Conservation (phyloP, 1,140 invertebrate species). For the Atta cephalotes region DNA sequence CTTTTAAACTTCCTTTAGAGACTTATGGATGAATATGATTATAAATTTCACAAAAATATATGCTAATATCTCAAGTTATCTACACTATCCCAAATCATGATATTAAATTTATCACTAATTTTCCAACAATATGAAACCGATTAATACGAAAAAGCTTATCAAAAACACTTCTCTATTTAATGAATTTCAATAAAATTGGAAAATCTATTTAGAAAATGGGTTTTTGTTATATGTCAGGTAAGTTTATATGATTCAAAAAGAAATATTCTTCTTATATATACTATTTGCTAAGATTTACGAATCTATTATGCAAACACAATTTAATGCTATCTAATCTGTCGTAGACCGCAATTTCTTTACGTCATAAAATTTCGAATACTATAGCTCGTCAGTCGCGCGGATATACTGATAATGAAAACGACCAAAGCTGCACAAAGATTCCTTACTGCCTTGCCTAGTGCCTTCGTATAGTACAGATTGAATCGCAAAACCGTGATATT, state of each 20-base stretch:
- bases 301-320: neutral
- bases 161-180: neutral
- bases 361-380: conserved; percentile 22
- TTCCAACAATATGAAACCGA: neutral
- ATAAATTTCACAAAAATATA: too few species aligned
- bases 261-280: neutral
- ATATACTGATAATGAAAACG: conserved; percentile 41
- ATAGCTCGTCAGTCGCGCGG: conserved; percentile 6
- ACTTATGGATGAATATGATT: too few species aligned
- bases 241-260: neutral
- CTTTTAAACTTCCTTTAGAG: too few species aligned
- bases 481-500: conserved; percentile 50
- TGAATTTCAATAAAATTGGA: neutral
- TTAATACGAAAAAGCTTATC: neutral
- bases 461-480: conserved; percentile 49
- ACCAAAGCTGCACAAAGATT: conserved; percentile 41
- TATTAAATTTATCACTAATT: too few species aligned
- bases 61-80: too few species aligned
- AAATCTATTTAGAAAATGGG: neutral
- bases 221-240: neutral
- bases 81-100: too few species aligned
- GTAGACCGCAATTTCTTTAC: conserved; percentile 2
- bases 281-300: conserved; percentile 8
- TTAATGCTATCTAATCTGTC: neutral
- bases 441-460: conserved; percentile 5